Percentiles rank a stretch among this genome's conserved stretches.
These are phyloP conservation scores for Prinia subflava DNA, from an alignment of 2,113 vertebrate species.

Conservation along the genomic window DNA sequence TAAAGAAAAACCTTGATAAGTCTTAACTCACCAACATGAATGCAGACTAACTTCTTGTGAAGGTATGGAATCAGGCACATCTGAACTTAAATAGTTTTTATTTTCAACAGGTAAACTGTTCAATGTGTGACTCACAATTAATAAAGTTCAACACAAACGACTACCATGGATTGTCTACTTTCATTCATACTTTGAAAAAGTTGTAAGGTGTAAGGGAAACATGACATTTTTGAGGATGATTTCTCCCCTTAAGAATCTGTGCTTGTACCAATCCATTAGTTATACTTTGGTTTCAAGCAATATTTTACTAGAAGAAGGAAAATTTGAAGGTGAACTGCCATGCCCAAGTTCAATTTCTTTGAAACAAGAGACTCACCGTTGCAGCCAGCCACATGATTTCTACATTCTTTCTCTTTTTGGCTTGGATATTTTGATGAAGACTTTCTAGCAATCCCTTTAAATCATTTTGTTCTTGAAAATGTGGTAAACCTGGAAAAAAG, in stretches of 20 bases:
- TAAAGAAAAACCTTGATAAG: not conserved
- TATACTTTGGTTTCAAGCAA: not conserved
- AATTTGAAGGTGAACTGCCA: not conserved
- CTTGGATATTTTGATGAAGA: constrained; percentile 92
- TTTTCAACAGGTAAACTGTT: not conserved
- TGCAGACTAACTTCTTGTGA: not conserved
- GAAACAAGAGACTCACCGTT: constrained; percentile 73
- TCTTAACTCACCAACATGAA: not conserved
- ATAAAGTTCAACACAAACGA: not conserved
- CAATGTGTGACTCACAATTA: not conserved
- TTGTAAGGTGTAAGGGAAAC: not conserved
- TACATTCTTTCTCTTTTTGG: constrained; percentile 96
- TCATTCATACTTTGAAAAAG: not conserved
- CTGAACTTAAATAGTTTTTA: not conserved
- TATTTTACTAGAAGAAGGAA: not conserved
- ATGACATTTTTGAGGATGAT: not conserved
- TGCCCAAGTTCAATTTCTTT: not conserved
- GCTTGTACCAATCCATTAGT: not conserved
- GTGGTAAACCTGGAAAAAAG: constrained; percentile 81
- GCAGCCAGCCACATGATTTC: constrained; percentile 97
- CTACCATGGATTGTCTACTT: not conserved
- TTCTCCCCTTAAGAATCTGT: not conserved
- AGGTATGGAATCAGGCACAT: not conserved
- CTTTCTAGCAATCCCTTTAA: constrained; percentile 93
- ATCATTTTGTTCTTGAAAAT: constrained; percentile 91